Evolutionary conservation across 1,140 invertebrate species (phyloP).

Genomic region (Dendrolimus kikuchii): DNA sequence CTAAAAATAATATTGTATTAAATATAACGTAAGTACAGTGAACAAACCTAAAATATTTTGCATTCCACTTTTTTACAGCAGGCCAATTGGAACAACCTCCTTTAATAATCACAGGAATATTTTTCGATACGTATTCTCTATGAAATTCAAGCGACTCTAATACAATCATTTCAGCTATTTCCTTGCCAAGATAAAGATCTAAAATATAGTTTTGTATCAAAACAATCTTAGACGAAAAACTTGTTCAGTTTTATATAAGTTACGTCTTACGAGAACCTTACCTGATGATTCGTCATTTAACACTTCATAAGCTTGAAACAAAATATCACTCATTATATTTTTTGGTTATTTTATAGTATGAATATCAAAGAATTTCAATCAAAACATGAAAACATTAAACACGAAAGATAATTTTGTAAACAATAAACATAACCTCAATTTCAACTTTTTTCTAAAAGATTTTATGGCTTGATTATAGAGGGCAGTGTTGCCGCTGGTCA

Average conservation of each 20-base stretch:
- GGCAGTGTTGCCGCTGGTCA: too few species aligned
- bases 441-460: too few species aligned
- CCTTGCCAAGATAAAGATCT: constrained; percentile 52
- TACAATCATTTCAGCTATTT: constrained; percentile 31
- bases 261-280: constrained; percentile 11
- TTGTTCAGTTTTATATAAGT: too few species aligned
- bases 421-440: too few species aligned
- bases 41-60: constrained; percentile 73
- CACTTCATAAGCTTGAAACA: constrained; percentile 30
- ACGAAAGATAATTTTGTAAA: too few species aligned
- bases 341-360: neutral
- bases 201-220: constrained; percentile 20
- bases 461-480: too few species aligned
- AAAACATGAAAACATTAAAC: too few species aligned
- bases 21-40: neutral
- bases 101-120: constrained; percentile 78
- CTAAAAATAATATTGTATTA: neutral
- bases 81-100: constrained; percentile 73
- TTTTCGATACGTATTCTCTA: constrained; percentile 79
- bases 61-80: constrained; percentile 77
- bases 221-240: constrained; percentile 1
- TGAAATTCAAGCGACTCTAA: constrained; percentile 73
- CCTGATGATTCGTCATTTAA: constrained; percentile 49
- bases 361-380: too few species aligned
- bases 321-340: constrained; percentile 17